Conservation (phyloP, 2,113 vertebrate species). For the Oncorhynchus tshawytscha region DNA sequence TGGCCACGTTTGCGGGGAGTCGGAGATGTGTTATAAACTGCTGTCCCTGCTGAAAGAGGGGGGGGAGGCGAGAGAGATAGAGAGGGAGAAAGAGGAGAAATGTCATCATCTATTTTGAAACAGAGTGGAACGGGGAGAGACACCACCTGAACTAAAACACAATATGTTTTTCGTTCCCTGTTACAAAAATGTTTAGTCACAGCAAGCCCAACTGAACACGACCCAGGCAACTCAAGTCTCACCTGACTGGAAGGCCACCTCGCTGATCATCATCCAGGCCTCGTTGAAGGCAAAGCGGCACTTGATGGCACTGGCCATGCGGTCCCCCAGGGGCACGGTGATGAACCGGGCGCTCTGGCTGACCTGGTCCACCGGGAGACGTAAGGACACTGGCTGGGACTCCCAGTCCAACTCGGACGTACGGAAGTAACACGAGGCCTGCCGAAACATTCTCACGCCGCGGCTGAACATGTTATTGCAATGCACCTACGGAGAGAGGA, state of each 20-base stretch:
- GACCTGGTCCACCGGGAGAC: slow-evolving; percentile 77
- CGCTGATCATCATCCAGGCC: slow-evolving; percentile 95
- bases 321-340: slow-evolving; percentile 86
- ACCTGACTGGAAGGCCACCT: slow-evolving; percentile 98
- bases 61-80: not conserved
- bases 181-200: not conserved
- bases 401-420: slow-evolving; percentile 86
- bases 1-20: slow-evolving; percentile 71
- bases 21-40: slow-evolving; percentile 91
- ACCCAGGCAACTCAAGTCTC: slow-evolving; percentile 5
- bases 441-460: slow-evolving; percentile 90
- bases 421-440: slow-evolving; percentile 89
- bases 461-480: slow-evolving; percentile 95
- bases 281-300: slow-evolving; percentile 92
- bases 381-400: slow-evolving; percentile 75
- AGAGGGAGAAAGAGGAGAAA: not conserved
- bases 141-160: not conserved
- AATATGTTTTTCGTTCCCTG: not conserved
- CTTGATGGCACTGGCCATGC: slow-evolving; percentile 89
- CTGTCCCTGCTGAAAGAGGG: slow-evolving; percentile 76
- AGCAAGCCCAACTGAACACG: not conserved
- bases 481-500: slow-evolving; percentile 80
- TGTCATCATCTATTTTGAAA: not conserved
- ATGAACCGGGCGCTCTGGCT: slow-evolving; percentile 91
- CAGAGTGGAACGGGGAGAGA: not conserved